Evolutionary conservation across 2,888 invertebrate species (phyloP).

Genomic region (Melanostoma scalare): DNA sequence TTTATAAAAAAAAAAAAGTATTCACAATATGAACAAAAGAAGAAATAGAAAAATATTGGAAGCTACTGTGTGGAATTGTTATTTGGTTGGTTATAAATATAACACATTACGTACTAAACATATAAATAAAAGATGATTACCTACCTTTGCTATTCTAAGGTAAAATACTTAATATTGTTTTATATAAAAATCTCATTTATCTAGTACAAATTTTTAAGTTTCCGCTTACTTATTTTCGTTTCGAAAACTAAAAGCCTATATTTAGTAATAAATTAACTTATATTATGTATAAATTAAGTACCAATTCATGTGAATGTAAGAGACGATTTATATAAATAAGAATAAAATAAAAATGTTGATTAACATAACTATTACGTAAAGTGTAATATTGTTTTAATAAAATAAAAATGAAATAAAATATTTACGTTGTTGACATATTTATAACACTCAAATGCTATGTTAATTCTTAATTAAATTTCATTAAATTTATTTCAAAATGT

Average conservation of each 20-base stretch:
- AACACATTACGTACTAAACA: slow-evolving; percentile 16
- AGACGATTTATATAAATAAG: slow-evolving; percentile 58
- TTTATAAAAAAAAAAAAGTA: slow-evolving; percentile 16
- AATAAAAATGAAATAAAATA: slow-evolving; percentile 59
- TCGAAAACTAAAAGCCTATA: slow-evolving; percentile 69
- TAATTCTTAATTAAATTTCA: slow-evolving; percentile 48
- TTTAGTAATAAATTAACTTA: slow-evolving; percentile 65
- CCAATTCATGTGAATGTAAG: slow-evolving; percentile 63
- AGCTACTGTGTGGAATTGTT: slow-evolving; percentile 61
- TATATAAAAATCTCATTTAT: slow-evolving; percentile 48
- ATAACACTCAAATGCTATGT: slow-evolving; percentile 53
- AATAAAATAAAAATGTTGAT: slow-evolving; percentile 62
- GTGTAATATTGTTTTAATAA: slow-evolving; percentile 75
- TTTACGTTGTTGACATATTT: slow-evolving; percentile 63
- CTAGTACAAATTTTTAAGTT: slow-evolving; percentile 60
- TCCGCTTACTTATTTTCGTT: slow-evolving; percentile 20
- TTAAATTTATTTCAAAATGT: slow-evolving; percentile 29
- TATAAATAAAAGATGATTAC: slow-evolving; percentile 6
- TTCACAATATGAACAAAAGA: neutral
- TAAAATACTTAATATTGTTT: slow-evolving; percentile 32
- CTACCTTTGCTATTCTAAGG: slow-evolving; percentile 25
- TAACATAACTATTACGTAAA: slow-evolving; percentile 74
- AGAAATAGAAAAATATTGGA: slow-evolving; percentile 10
- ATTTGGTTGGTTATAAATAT: slow-evolving; percentile 41
- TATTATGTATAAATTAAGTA: slow-evolving; percentile 66